Evolutionary conservation across 2,888 invertebrate species (phyloP).

Genomic region (Mechanitis messenoides): DNA sequence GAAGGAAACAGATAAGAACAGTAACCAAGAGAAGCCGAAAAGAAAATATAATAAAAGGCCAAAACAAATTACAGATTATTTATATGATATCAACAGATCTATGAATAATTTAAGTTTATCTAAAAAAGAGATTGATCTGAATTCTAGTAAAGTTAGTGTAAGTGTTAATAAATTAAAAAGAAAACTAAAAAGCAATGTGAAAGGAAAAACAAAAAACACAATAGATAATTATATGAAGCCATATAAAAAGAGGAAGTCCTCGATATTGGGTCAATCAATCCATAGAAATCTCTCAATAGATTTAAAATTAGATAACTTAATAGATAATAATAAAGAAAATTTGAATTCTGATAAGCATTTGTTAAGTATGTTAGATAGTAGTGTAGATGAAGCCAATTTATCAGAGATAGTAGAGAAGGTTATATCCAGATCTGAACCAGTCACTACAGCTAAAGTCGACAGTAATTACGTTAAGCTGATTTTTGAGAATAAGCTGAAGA

Average conservation of each 20-base stretch:
- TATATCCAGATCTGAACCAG: constrained; percentile 44
- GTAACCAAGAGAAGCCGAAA: constrained; percentile 48
- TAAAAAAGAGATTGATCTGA: constrained; percentile 34
- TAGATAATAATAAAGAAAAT: constrained; percentile 35
- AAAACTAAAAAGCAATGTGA: constrained; percentile 49
- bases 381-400: constrained; percentile 46
- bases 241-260: constrained; percentile 50
- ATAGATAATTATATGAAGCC: constrained; percentile 57
- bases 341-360: constrained; percentile 33
- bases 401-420: constrained; percentile 63
- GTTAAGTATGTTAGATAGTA: constrained; percentile 47
- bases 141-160: constrained; percentile 55
- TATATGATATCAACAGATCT: constrained; percentile 43
- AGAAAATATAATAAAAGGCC: constrained; percentile 59
- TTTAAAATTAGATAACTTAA: not conserved
- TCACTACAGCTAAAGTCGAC: constrained; percentile 53
- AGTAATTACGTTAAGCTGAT: constrained; percentile 56
- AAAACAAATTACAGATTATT: constrained; percentile 39
- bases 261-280: constrained; percentile 37
- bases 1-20: constrained; percentile 38
- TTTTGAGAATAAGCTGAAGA: constrained; percentile 38
- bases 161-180: constrained; percentile 60
- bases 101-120: constrained; percentile 41
- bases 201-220: constrained; percentile 53
- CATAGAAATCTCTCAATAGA: constrained; percentile 37